Base-by-base conservation (phyloP, 2,888 invertebrate species). In the Ectobius pallidus region DNA sequence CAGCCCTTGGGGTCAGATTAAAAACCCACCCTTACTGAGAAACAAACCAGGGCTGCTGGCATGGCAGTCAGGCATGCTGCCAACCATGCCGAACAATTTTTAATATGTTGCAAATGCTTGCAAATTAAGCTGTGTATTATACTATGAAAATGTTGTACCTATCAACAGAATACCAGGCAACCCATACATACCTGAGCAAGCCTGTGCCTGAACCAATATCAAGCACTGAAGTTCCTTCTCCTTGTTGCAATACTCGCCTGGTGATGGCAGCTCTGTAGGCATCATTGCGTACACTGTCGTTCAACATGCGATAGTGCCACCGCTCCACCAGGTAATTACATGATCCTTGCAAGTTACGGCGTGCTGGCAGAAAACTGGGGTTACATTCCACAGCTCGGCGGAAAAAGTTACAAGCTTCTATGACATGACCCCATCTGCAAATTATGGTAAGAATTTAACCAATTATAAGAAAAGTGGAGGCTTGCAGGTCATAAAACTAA, bases 271-370 rank as follows among this genome's bases (percentile, higher is more conserved):
- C 80, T 70, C 84, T 83, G 80, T 90, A 95, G 0, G 89, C 86
- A 71, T 85, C 80, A 82, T 95, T 94, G 55, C 94, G 85, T 20
- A 82, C 80, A 73, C 82, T 84, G 80, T 94, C 94, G 83, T 94
- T 95, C 30, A 94, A 82, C 94, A 94, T 94, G 73, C 91, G 84
- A 81, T 90, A 94, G 81, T 94, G 94, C 94, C 94, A 94, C 68
- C 93, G 83, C 74, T 92, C 91, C 55, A 94, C 87, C 73, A 91
- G 83, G 75, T 89, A 83, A 80, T 91, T 90, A 78, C 89, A 89
- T 0, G 91, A 83, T 75, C 90, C 90, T 79, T 92, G 88, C 20
- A 91, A 82, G 80, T 91, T 91, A 79, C 89, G 89, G 78, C 89
- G 88, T 16, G 89, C 88, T 76, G 85, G 84, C 0, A 89, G 84